Evolutionary conservation across 2,797 vertebrate genomes (phyloP).

Genomic region (Merluccius polli): DNA sequence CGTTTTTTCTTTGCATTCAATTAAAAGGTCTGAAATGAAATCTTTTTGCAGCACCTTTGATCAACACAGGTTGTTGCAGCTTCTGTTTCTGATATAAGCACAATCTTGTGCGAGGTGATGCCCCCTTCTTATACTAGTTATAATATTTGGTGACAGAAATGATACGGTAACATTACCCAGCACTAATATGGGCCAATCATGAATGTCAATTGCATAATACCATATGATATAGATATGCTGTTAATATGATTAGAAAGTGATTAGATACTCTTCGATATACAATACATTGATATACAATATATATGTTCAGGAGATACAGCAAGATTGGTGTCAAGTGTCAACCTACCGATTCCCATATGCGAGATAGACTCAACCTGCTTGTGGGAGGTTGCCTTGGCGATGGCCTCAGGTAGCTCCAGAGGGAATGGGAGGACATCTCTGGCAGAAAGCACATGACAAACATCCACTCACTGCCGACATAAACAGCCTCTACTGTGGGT

Average conservation of each 20-base stretch:
- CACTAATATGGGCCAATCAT: not conserved
- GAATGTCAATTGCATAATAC: not conserved
- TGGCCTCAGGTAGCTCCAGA: conserved; percentile 83
- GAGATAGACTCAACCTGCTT: conserved; percentile 91
- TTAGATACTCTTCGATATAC: not conserved
- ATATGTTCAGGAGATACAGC: not conserved
- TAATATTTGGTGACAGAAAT: not conserved
- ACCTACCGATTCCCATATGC: conserved; percentile 88
- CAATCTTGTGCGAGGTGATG: not conserved
- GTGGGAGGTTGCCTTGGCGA: conserved; percentile 80
- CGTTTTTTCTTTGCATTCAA: too few species aligned
- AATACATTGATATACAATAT: not conserved
- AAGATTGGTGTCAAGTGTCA: conserved; percentile 9
- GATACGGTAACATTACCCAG: not conserved
- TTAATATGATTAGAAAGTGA: not conserved
- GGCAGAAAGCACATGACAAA: conserved; percentile 27
- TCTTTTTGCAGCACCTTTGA: not conserved
- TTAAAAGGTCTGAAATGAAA: not conserved
- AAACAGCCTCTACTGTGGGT: not conserved
- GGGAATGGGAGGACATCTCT: conserved; percentile 85
- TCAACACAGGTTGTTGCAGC: too few species aligned
- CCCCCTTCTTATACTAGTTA: not conserved
- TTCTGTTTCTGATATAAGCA: not conserved
- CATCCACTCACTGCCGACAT: not conserved
- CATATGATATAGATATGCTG: not conserved